Conservation (phyloP, 2,888 invertebrate genomes). For the Drosophila cyrtoloma region DNA sequence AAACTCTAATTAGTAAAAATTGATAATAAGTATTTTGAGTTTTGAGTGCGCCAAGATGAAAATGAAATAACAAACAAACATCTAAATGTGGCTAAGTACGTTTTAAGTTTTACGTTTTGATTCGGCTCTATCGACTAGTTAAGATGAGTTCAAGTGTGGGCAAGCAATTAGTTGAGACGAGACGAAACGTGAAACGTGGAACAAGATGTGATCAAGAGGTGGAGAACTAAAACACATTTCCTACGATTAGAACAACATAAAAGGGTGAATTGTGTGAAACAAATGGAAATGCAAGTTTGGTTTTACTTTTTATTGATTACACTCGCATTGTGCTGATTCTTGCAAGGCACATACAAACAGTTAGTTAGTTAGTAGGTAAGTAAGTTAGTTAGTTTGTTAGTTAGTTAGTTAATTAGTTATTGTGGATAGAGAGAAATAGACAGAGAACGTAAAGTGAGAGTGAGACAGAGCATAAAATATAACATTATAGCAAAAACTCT, state of each 20-base stretch:
- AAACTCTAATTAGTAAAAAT: slow-evolving; percentile 47
- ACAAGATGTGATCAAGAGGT: slow-evolving; percentile 12
- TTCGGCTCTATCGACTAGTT: slow-evolving; percentile 33
- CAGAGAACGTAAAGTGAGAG: slow-evolving; percentile 44
- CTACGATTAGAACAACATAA: slow-evolving; percentile 72
- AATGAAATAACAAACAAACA: slow-evolving; percentile 35
- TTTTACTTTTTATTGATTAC: slow-evolving; percentile 38
- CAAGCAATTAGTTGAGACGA: slow-evolving; percentile 58
- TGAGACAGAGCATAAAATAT: slow-evolving; percentile 48
- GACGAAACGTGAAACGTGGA: slow-evolving; percentile 15
- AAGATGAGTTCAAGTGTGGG: slow-evolving; percentile 46
- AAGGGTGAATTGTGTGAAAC: slow-evolving; percentile 36
- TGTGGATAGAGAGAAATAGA: slow-evolving; percentile 36
- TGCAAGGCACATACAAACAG: slow-evolving; percentile 75
- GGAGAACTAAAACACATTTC: slow-evolving; percentile 62
- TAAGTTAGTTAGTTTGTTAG: slow-evolving; percentile 22
- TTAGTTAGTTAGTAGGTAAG: slow-evolving; percentile 43
- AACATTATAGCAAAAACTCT: slow-evolving; percentile 70
- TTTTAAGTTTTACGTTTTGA: slow-evolving; percentile 29
- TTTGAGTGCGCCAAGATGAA: slow-evolving; percentile 56
- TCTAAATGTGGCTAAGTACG: slow-evolving; percentile 26
- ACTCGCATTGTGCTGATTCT: slow-evolving; percentile 61
- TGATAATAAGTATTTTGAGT: slow-evolving; percentile 20
- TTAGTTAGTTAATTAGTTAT: slow-evolving; percentile 22
- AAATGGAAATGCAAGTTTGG: slow-evolving; percentile 66